Evolutionary conservation across 1,140 invertebrate species (phyloP), one percentile per base, ranked within the genome.

Genomic region (Parasteatoda tepidariorum): DNA sequence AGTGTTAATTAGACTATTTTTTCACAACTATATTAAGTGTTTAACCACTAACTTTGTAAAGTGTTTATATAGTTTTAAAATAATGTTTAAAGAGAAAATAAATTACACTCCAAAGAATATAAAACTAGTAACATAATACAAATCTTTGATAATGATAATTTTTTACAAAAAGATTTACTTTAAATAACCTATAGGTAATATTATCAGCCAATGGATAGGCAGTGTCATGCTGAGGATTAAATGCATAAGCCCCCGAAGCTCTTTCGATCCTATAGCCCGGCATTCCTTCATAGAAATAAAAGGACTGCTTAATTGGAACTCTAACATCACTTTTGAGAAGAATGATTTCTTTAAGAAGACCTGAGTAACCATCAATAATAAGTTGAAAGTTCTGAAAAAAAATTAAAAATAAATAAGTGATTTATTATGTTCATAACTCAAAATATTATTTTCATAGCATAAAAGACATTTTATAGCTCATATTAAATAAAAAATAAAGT

Each of bases 271-370:
- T 28, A 33, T 83, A 84, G 1, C 84, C 84, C 18, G 78, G 83
- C 64, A 84, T 66, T 24, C 78, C 84, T 34, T 85, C 81, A 70
- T 87, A 87, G 31, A 79, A 85, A 71, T 83, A 84, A 55, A 86
- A 87, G 24, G 83, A 83, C 61, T 87, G 86, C 22, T 62, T 79
- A 5, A 87, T 33, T 9, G 68, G 57, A 24, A 83, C 61, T 55
- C 33, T 24, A 24, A 26, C 54, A 3, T 48, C 71, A 61, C n/a
- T 79, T 15, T 71, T 87, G 13, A 86, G 73, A 13, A 89, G 66
- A 74, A 91, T 88, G 6, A 86, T 87, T 68, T 90, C 87, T 64
- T 89, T 85, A 7, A 90, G 18, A 0, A 89, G 85, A 13, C 90
- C 90, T 9, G 87, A 89, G 1, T 78, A 64, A 13, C 85, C 86